Conservation (phyloP, 2,113 vertebrate genomes). For the Noturus placidus region DNA sequence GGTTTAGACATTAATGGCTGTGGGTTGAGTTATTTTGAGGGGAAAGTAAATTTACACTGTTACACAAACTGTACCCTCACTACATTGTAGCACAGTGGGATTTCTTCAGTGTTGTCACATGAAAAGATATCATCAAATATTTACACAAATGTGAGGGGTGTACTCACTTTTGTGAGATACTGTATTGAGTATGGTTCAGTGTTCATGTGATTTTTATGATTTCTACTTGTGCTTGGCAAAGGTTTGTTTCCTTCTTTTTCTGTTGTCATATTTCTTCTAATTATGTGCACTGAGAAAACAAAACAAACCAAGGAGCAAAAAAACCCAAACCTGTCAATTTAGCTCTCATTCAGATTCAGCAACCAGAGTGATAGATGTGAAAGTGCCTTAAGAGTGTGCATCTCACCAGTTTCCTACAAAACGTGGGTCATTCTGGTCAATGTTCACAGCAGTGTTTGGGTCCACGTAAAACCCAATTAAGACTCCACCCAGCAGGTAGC, state of each 20-base stretch:
- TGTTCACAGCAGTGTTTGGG: conserved; percentile 82
- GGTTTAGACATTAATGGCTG: too few relatives aligned
- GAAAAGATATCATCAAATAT: too few relatives aligned
- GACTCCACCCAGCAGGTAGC: conserved; percentile 94
- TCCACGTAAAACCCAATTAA: conserved; percentile 98
- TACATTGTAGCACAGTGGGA: too few relatives aligned
- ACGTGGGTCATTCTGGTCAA: conserved; percentile 94
- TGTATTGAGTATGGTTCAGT: too few relatives aligned
- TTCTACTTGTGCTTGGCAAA: neutral
- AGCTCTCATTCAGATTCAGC: neutral
- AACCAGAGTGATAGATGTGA: neutral
- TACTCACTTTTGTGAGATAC: too few relatives aligned
- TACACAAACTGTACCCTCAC: too few relatives aligned
- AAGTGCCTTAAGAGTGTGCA: neutral
- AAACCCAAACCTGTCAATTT: neutral
- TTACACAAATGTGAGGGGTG: too few relatives aligned
- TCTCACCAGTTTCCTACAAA: conserved; percentile 99
- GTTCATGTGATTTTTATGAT: neutral
- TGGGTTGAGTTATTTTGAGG: too few relatives aligned
- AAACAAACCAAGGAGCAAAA: neutral
- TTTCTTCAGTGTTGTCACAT: too few relatives aligned
- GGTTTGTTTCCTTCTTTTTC: neutral
- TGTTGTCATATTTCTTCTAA: neutral
- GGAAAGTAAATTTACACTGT: too few relatives aligned
- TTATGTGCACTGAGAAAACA: neutral